Percentiles rank a stretch among this genome's conserved stretches.
These are phyloP conservation scores for Microcebus tavaratra DNA, from an alignment of 2,113 vertebrate species.

Conservation along the genomic window DNA sequence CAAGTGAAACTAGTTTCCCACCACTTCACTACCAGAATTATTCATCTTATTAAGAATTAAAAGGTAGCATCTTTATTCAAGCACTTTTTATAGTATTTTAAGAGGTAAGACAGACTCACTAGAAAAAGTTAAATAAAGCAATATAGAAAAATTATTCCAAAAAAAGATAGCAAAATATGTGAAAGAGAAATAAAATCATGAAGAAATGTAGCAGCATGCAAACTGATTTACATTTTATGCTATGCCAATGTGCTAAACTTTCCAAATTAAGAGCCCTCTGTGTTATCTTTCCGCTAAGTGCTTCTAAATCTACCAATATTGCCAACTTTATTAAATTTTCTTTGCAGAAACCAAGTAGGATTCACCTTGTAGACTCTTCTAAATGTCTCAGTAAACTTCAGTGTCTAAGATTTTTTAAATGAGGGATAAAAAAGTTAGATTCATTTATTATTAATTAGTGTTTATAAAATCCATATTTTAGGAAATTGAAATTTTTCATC, in stretches of 20 bases:
- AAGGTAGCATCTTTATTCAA: background rate
- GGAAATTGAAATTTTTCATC: background rate
- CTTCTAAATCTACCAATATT: background rate
- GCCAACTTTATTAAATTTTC: background rate
- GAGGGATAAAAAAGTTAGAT: background rate
- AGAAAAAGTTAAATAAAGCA: constrained; percentile 25
- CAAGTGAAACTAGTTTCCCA: background rate
- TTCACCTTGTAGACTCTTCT: background rate
- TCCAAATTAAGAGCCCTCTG: background rate
- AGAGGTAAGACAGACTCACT: background rate
- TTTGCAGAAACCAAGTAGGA: constrained; percentile 15
- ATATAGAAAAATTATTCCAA: background rate
- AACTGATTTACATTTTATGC: background rate
- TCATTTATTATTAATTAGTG: background rate
- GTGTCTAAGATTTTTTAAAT: background rate
- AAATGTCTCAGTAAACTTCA: background rate
- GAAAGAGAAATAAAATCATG: constrained; percentile 25
- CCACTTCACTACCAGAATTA: background rate
- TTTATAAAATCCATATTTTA: background rate
- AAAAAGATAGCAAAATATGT: background rate
- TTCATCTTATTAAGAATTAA: background rate
- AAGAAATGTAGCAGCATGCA: background rate
- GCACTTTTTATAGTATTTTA: background rate
- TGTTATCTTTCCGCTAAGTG: background rate
- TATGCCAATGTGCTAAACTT: background rate